Conservation (phyloP, 30 jellyfish, hydroid and myxozoan species). For the Aurelia sp. region DNA sequence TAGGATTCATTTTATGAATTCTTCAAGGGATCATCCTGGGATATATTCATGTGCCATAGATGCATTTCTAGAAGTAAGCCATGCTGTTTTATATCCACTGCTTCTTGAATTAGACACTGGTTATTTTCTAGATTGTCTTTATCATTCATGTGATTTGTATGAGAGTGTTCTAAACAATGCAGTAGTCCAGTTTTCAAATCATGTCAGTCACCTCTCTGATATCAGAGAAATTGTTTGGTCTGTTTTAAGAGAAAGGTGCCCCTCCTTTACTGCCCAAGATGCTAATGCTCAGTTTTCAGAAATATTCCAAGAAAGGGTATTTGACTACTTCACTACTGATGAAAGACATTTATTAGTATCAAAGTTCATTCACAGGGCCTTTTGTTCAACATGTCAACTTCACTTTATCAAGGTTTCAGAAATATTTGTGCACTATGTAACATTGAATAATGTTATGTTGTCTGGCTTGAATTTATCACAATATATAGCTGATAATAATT, state of each 20-base stretch:
- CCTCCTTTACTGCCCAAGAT: slow-evolving; percentile 18
- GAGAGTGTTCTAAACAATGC: neutral
- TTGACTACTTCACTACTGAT: slow-evolving; percentile 2
- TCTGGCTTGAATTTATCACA: slow-evolving; percentile 1
- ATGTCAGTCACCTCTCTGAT: slow-evolving; percentile 2
- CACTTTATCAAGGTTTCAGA: slow-evolving; percentile 5
- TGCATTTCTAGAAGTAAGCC: neutral
- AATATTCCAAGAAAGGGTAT: neutral
- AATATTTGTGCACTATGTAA: slow-evolving; percentile 13
- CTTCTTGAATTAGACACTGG: slow-evolving; percentile 21
- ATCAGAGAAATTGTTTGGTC: slow-evolving; percentile 19
- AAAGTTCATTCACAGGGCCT: slow-evolving; percentile 20
- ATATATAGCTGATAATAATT: neutral
- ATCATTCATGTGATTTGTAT: neutral
- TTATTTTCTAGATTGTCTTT: slow-evolving; percentile 1
- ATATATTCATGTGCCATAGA: slow-evolving; percentile 2
- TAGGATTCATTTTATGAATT: slow-evolving; percentile 3
- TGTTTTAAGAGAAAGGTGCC: slow-evolving; percentile 24
- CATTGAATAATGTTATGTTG: neutral
- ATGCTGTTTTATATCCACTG: slow-evolving; percentile 2
- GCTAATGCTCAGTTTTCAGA: slow-evolving; percentile 23
- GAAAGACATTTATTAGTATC: neutral
- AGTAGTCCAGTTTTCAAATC: neutral
- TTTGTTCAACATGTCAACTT: slow-evolving; percentile 1
- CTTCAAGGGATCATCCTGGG: neutral